These are phyloP conservation scores for Kuschelorhynchus macadamiae DNA, from an alignment of 2,888 invertebrate genomes.

Conservation along the genomic window DNA sequence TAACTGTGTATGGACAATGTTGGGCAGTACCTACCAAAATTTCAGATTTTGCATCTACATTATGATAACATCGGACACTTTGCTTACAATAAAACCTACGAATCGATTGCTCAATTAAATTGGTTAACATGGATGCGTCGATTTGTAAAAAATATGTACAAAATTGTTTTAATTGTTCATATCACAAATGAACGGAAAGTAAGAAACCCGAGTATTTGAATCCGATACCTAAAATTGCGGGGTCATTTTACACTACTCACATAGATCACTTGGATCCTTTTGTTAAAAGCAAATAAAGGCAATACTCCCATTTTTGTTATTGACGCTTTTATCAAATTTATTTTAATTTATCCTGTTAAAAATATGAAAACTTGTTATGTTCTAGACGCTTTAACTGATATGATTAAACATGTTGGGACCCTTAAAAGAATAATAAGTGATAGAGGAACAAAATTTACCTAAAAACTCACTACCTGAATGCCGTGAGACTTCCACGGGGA, in stretches of 20 bases:
- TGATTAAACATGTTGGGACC: conserved; percentile 25
- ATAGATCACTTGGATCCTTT: conserved; percentile 29
- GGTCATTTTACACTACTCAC: conserved; percentile 39
- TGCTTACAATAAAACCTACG: conserved; percentile 14
- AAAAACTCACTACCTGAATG: conserved; percentile 34
- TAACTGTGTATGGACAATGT: not conserved
- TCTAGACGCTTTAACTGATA: conserved; percentile 11
- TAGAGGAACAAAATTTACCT: conserved; percentile 6
- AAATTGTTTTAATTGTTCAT: conserved; percentile 30
- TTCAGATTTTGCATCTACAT: conserved; percentile 12
- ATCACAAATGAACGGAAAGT: conserved; percentile 6
- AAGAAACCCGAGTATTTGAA: conserved; percentile 32
- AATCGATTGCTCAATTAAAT: conserved; percentile 16
- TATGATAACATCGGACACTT: not conserved
- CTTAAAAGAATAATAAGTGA: conserved; percentile 38
- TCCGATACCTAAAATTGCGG: conserved; percentile 16
- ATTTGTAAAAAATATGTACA: conserved; percentile 36
- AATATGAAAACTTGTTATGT: conserved; percentile 21
- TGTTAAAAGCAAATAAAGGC: conserved; percentile 19
- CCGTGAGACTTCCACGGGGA: conserved; percentile 34
- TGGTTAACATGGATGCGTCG: conserved; percentile 40
- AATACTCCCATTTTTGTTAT: conserved; percentile 30
- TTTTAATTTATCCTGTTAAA: not conserved
- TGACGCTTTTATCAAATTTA: conserved; percentile 9
- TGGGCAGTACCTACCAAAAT: conserved; percentile 13